Percentiles rank a stretch among this genome's conserved stretches.
Conservation (phyloP, 2,797 vertebrate species). For the Alca torda region DNA sequence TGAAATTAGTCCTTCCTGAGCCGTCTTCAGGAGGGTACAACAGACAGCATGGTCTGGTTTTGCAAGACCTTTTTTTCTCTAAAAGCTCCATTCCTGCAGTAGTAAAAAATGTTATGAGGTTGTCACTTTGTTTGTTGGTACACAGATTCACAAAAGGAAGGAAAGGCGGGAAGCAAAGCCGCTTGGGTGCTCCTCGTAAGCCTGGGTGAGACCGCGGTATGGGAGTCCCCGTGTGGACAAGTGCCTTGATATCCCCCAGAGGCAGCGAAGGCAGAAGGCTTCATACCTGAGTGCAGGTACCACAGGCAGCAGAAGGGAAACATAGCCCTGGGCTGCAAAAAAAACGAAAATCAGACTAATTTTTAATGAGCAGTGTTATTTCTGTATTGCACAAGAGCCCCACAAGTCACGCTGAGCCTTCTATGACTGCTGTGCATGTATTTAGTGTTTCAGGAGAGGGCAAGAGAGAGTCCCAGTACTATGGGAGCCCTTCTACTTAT, state of each 20-base stretch:
- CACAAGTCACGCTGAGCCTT: conserved; percentile 1
- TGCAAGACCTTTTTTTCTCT: not conserved
- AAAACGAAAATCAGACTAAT: not conserved
- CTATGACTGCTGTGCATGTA: conserved; percentile 19
- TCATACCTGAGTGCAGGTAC: not conserved
- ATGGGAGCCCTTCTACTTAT: conserved; percentile 43
- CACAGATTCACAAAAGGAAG: not conserved
- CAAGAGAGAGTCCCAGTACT: conserved; percentile 43
- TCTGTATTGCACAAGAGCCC: conserved; percentile 51
- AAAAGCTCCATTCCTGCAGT: not conserved
- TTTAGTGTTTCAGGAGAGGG: conserved; percentile 35
- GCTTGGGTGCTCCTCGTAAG: rapidly evolving
- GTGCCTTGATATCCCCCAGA: too few relatives aligned
- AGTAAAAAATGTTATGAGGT: not conserved
- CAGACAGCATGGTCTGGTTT: not conserved
- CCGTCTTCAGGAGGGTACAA: not conserved
- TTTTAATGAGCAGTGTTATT: conserved; percentile 51
- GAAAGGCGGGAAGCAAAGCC: not conserved
- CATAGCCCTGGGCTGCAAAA: not conserved
- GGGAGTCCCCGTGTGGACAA: not conserved
- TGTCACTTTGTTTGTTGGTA: not conserved
- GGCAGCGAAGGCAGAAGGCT: not conserved
- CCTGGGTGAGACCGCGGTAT: not conserved
- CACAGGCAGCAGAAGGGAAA: not conserved
- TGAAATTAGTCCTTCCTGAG: not conserved